Base-by-base conservation (phyloP, 2,888 invertebrate species). In the Hyles lineata region DNA sequence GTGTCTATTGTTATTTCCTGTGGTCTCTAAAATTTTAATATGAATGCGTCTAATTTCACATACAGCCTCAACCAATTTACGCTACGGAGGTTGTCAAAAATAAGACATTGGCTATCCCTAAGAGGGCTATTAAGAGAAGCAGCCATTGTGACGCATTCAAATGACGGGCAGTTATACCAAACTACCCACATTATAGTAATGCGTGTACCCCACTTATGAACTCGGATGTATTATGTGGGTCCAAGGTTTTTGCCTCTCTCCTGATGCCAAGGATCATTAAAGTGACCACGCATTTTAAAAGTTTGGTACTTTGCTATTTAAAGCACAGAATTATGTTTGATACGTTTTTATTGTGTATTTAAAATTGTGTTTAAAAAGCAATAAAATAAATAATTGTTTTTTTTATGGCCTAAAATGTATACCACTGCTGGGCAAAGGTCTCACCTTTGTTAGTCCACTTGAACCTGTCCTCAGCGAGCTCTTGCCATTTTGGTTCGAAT, bases 151-250 rank as follows among this genome's bases (percentile, higher is more conserved):
- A 55, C 55, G 55, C n/a, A 55, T 67, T 43, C 21, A 67, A 67
- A 43, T 43, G n/a, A 17, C 1, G 17, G 21, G 43, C 23, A 21
- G 63, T 19, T 52, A 70, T 19, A 75, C 74, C 72, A 73, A 69
- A 72, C 75, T 59, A 59, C 58, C 32, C 70, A 35, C 70, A 23
- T 70, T 70, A 29, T 55, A 58, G 55, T 58, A 60, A 43, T 72
- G 70, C 58, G 50, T 72, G 71, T 62, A 73, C 52, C 60, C 19
- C 35, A 43, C 23, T 63, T n/a, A 32, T 62, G 52, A 59, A 50
- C 72, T 72, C 55, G 69, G 74, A 69, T 70, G 71, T 62, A 72
- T 21, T 52, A 55, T 72, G 61, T 59, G 50, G 17, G 43, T 43
- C 67, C 67, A 50, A 43, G 43, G 43, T 67, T 67, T 67, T 67